Evolutionary conservation across 1,140 invertebrate genomes (phyloP), one percentile per base, ranked within the genome.

Genomic region (Cotesia typhae): DNA sequence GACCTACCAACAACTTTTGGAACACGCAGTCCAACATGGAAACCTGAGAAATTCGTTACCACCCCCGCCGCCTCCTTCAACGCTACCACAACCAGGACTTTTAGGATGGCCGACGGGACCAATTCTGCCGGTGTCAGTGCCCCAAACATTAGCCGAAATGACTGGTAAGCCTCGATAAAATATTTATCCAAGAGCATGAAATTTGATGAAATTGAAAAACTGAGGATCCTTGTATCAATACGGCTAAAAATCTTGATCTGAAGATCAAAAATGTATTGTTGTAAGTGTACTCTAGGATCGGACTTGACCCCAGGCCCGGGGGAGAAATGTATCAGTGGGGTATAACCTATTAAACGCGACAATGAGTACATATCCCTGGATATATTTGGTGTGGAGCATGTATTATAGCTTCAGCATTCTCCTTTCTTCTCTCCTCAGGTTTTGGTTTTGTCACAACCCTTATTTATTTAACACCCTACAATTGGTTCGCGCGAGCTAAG

Each of bases 381-480:
- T 57, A 28, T 28, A 28, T 57, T 57, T 57, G n/a, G n/a, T 57
- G n/a, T 57, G 6, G 28, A 28, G 17, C 28, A 10, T 60, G 28
- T 28, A 28, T 28, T 28, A 28, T 28, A 28, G 28, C 28, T 28
- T 28, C 3, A 28, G 28, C 28, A 28, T 28, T 28, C 28, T 28
- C 28, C 28, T 28, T 28, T 28, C 28, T 28, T 57, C 7, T 77
- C 73, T 72, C 75, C 10, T 47, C 10, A 9, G 41, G 41, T 47
- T 47, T 72, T 28, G 28, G 28, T 28, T 28, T 75, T 79, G 75
- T 76, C 67, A 75, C 77, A 81, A 81, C 81, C 84, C 83, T 85
- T 87, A 85, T 87, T 87, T 86, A 86, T 86, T 86, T 85, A 87
- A 81, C 83, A 86, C 82, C 82, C 83, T 85, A 81, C 83, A 84